phyloP scores from a whole-genome alignment of 2,888 invertebrate genomes.

The Zelleria hepariella region DNA sequence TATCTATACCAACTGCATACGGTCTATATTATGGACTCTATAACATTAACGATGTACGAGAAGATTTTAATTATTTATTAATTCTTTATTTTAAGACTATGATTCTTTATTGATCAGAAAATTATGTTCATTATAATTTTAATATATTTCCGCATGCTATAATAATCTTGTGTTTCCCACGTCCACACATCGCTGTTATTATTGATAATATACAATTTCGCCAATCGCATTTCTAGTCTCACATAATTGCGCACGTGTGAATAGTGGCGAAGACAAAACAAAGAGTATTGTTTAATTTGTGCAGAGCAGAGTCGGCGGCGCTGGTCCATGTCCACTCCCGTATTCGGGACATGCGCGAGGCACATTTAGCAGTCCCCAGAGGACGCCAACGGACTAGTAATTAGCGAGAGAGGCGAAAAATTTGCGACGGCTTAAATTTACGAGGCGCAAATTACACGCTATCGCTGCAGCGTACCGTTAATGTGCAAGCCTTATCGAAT shows the following conservation, averaged over 20 bases:
- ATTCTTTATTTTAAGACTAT: not conserved
- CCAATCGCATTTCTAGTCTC: not conserved
- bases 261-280: constrained; percentile 52
- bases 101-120: no score
- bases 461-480: constrained; percentile 62
- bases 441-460: constrained; percentile 71
- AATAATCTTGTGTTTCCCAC: not conserved
- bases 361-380: constrained; percentile 63
- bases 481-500: constrained; percentile 68
- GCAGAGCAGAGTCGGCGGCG: constrained; percentile 31
- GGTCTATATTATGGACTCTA: not conserved
- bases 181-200: not conserved
- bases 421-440: constrained; percentile 70
- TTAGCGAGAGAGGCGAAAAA: constrained; percentile 69
- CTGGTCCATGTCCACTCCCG: constrained; percentile 50
- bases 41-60: not conserved
- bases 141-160: not conserved
- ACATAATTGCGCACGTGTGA: constrained; percentile 30
- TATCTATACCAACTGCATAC: not conserved
- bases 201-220: not conserved
- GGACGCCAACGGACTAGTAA: constrained; percentile 66
- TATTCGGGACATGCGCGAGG: constrained; percentile 63
- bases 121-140: not conserved
- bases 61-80: not conserved
- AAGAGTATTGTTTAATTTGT: constrained; percentile 59